phyloP scores from a whole-genome alignment of 1,140 invertebrate genomes.

The Drosophila watanabei region DNA sequence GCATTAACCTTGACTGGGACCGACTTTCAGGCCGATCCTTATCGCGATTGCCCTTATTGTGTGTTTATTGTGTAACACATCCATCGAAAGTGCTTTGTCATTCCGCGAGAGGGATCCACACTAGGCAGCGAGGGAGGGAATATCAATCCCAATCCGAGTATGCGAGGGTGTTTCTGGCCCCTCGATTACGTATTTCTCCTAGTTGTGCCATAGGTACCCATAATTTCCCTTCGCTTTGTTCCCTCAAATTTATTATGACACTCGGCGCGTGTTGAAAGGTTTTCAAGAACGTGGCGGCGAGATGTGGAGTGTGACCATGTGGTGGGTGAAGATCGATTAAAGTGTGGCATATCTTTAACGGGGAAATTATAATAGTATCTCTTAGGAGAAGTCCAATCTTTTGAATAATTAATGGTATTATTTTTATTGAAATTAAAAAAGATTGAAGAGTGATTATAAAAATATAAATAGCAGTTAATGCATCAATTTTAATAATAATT shows the following conservation, averaged over 20 bases:
- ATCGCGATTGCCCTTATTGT: constrained; percentile 78
- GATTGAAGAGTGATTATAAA: not conserved
- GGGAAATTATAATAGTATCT: not conserved
- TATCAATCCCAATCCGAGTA: not conserved
- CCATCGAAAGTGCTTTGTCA: constrained; percentile 79
- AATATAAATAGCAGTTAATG: too few species aligned
- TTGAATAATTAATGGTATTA: too few species aligned
- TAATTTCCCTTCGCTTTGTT: constrained; percentile 43
- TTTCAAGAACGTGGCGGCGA: constrained; percentile 42
- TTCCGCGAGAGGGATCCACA: constrained; percentile 25
- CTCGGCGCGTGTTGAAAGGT: constrained; percentile 81
- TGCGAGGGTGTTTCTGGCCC: constrained; percentile 65
- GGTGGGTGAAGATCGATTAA: constrained; percentile 37
- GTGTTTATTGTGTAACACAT: constrained; percentile 60
- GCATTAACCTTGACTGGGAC: constrained; percentile 53
- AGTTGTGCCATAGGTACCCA: constrained; percentile 7
- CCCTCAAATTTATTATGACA: constrained; percentile 77
- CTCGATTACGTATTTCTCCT: constrained; percentile 47
- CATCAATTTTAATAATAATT: too few species aligned
- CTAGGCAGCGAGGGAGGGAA: constrained; percentile 19
- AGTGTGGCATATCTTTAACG: not conserved
- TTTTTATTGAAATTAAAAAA: not conserved
- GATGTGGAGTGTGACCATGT: constrained; percentile 48
- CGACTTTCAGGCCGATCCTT: constrained; percentile 53
- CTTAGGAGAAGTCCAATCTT: not conserved